phyloP scores from a whole-genome alignment of 2,797 vertebrate species.

The Luscinia luscinia region DNA sequence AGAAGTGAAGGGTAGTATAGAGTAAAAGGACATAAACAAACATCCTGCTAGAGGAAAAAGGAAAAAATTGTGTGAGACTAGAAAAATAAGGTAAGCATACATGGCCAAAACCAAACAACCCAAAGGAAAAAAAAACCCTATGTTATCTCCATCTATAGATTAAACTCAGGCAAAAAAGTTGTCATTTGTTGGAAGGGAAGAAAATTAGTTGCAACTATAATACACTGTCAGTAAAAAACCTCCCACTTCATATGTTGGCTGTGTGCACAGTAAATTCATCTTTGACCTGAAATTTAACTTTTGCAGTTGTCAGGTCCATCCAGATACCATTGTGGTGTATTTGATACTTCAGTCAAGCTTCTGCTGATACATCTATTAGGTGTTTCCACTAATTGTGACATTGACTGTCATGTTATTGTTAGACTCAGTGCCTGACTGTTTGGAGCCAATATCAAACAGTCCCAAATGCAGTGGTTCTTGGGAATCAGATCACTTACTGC shows the following conservation, averaged over 20 bases:
- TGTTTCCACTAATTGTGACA: neutral
- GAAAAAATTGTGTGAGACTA: neutral
- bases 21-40: neutral
- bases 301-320: neutral
- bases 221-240: neutral
- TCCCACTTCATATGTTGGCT: neutral
- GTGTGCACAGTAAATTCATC: neutral
- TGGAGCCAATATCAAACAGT: neutral
- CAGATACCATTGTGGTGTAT: neutral
- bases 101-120: no score
- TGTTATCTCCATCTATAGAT: neutral
- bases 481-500: neutral
- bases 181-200: neutral
- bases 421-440: neutral
- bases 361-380: neutral
- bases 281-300: neutral
- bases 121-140: rapidly evolving
- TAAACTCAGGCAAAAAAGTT: neutral
- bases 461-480: neutral
- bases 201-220: neutral
- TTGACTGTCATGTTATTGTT: neutral
- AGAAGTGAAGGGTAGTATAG: neutral
- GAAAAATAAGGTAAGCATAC: neutral
- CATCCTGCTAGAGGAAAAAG: neutral
- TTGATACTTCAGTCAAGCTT: neutral